Evolutionary conservation across 92 coral and sea anemone genomes (phyloP), one percentile per base, ranked within the genome.

Genomic region (Umimayanthus chanpuru): DNA sequence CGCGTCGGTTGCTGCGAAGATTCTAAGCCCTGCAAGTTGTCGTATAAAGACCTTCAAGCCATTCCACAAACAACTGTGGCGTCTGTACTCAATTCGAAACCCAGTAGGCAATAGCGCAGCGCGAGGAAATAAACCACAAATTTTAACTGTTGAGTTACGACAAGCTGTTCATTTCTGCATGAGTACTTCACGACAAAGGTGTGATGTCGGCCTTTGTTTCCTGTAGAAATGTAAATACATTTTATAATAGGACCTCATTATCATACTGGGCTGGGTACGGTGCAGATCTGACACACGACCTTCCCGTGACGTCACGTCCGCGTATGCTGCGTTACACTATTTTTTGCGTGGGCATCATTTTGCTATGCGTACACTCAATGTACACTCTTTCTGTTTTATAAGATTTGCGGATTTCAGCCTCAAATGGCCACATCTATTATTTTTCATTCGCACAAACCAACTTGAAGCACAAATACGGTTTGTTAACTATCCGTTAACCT

Each of bases 101-200:
- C 18, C 20, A 15, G 23, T 49, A 55, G 83, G 66, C 64, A 16
- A 47, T 47, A 11, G 50, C 50, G 41, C 23, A 1, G 66, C 20
- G 66, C n/a, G 5, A 73, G n/a, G 50, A 44, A 11, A 41, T 25
- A 9, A 8, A 40, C 73, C 86, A 82, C 64, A 56, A 32, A 10
- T 3, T 4, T 40, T 44, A 47, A 30, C 76, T 73, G 25, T 40
- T 44, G 38, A 82, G 50, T 28, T 68, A 43, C 20, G 43, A 68
- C 66, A 83, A 71, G 87, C 86, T 82, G 77, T 40, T 82, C 86
- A 44, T 82, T 82, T 66, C 76, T 68, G 86, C 87, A 44, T 70
- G 87, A 70, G 2, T 83, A 29, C 78, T 70, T 83, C 66, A 32
- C 53, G 50, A 83, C 65, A 83, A 70, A 68, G 65, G 55, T 47